A percentile compares a stretch with the other conserved stretches of the same genome.
Conservation (phyloP, 2,797 vertebrate species). For the Acanthis flammea region DNA sequence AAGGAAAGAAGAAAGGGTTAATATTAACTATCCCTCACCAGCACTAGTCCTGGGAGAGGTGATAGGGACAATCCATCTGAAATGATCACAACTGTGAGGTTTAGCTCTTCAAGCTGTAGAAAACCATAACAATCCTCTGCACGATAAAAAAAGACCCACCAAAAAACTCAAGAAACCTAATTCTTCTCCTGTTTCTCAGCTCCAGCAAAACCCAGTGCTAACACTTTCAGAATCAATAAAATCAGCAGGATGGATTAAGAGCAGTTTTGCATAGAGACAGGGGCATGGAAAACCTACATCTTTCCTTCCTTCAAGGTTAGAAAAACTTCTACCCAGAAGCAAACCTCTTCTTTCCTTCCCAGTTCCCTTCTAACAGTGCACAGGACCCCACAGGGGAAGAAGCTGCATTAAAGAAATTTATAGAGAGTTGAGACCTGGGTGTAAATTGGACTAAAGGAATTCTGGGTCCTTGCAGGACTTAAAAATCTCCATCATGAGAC, state of each 20-base stretch:
- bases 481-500: neutral
- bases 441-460: neutral
- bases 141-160: neutral
- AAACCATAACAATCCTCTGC: neutral
- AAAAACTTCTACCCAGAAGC: neutral
- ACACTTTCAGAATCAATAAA: neutral
- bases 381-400: rapidly evolving
- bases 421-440: neutral
- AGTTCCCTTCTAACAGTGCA: neutral
- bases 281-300: neutral
- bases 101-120: neutral
- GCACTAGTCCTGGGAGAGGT: neutral
- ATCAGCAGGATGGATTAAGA: neutral
- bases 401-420: rapidly evolving
- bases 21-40: neutral
- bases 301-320: neutral
- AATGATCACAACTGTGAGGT: neutral
- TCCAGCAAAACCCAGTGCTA: neutral
- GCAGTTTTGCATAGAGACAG: neutral
- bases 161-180: neutral
- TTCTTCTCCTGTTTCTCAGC: neutral
- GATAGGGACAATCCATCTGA: neutral
- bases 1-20: neutral
- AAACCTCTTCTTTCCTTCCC: neutral
- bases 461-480: neutral